These are phyloP conservation scores for Ibycter americanus DNA, from an alignment of 2,797 vertebrate species.

Conservation along the genomic window DNA sequence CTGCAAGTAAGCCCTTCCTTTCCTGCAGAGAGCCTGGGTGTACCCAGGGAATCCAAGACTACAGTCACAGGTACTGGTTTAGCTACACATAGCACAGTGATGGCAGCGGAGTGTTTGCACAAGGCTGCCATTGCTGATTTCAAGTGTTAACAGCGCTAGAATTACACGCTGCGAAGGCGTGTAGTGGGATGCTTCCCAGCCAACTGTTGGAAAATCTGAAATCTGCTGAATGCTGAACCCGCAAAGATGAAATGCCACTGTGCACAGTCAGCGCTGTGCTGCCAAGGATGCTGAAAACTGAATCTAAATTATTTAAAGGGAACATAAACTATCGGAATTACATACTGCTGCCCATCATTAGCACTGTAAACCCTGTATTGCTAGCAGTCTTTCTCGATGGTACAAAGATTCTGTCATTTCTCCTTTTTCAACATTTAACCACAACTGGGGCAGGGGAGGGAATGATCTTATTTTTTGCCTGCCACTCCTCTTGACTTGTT, in stretches of 20 bases:
- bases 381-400: not conserved
- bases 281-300: not conserved
- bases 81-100: not conserved
- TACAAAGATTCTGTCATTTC: not conserved
- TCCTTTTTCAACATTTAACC: not conserved
- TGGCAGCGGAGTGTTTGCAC: not conserved
- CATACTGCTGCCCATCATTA: not conserved
- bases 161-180: not conserved
- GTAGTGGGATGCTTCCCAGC: not conserved
- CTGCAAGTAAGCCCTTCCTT: not conserved
- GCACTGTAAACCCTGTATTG: not conserved
- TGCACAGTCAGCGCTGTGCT: not conserved
- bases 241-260: not conserved
- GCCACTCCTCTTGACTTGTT: not conserved
- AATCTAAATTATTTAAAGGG: not conserved
- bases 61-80: not conserved
- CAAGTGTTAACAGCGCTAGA: not conserved
- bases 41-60: not conserved
- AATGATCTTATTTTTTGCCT: not conserved
- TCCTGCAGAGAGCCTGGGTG: not conserved
- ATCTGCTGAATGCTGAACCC: not conserved
- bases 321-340: not conserved
- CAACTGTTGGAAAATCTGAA: constrained; percentile 32
- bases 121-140: not conserved
- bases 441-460: not conserved